phyloP scores from a whole-genome alignment of 2,888 invertebrate species.

The Synergus japonicus region DNA sequence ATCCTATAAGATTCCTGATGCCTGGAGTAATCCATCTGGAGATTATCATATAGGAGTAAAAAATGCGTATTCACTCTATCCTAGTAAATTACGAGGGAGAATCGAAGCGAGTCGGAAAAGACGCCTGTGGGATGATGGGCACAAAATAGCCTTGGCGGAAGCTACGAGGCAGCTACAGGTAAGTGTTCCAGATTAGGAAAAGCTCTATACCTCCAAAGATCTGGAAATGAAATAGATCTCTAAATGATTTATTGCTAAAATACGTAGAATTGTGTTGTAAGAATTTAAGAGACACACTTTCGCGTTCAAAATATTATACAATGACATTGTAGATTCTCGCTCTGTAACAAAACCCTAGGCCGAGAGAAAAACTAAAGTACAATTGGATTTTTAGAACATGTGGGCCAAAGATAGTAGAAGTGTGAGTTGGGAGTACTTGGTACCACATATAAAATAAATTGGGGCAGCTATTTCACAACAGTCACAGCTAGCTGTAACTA shows the following conservation, averaged over 20 bases:
- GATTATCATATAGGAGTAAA: slow-evolving; percentile 93
- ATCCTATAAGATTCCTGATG: slow-evolving; percentile 84
- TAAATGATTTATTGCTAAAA: no score
- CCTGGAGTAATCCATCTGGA: slow-evolving; percentile 91
- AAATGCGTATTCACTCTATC: slow-evolving; percentile 91
- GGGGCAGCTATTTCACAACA: slow-evolving; percentile 70
- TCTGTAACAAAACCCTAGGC: neutral
- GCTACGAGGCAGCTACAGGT: slow-evolving; percentile 85
- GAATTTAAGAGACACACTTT: neutral
- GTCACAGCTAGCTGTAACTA: slow-evolving; percentile 62
- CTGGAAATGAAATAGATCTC: neutral
- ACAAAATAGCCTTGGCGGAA: slow-evolving; percentile 88
- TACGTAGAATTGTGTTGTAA: neutral
- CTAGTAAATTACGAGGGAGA: slow-evolving; percentile 89
- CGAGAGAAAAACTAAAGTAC: slow-evolving; percentile 2
- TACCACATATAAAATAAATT: slow-evolving; percentile 57
- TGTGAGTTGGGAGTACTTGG: slow-evolving; percentile 56
- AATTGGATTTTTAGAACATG: slow-evolving; percentile 68
- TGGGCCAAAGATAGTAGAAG: slow-evolving; percentile 69
- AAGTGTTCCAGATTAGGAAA: slow-evolving; percentile 45
- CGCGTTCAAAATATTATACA: neutral
- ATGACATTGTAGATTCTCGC: neutral
- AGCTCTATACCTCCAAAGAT: neutral
- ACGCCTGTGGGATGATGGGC: slow-evolving; percentile 90
- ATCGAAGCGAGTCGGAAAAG: slow-evolving; percentile 87